phyloP scores from a whole-genome alignment of 2,888 invertebrate species.

The Amaurobius ferox region DNA sequence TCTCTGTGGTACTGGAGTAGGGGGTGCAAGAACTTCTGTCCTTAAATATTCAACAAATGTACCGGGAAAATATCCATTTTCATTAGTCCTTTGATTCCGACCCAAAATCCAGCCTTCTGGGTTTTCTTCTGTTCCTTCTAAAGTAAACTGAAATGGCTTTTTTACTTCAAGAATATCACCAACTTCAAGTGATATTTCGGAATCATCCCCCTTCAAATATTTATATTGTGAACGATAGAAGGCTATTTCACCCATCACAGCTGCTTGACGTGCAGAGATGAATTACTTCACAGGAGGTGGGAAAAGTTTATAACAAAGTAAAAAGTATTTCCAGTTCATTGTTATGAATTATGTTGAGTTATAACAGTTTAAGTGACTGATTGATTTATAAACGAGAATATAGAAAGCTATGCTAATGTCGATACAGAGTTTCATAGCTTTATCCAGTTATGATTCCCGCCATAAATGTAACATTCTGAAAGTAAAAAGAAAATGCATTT shows the following conservation, averaged over 20 bases:
- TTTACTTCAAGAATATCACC: slow-evolving; percentile 79
- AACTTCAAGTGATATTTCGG: slow-evolving; percentile 76
- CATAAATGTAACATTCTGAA: no score
- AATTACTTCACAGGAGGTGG: not conserved
- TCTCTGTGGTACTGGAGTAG: slow-evolving; percentile 64
- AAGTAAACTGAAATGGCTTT: slow-evolving; percentile 74
- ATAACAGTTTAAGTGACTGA: not conserved
- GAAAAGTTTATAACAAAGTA: slow-evolving; percentile 44
- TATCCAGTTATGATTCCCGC: not conserved
- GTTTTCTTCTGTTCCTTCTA: slow-evolving; percentile 74
- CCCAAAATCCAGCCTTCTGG: slow-evolving; percentile 78
- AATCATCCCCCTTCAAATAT: slow-evolving; percentile 68
- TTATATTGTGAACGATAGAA: slow-evolving; percentile 73
- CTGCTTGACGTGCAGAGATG: not conserved
- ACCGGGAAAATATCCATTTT: slow-evolving; percentile 79
- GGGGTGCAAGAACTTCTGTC: slow-evolving; percentile 56
- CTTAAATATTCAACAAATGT: slow-evolving; percentile 74
- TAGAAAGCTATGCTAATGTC: slow-evolving; percentile 1
- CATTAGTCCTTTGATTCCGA: slow-evolving; percentile 78
- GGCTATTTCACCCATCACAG: slow-evolving; percentile 71
- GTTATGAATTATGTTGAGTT: not conserved
- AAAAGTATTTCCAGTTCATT: slow-evolving; percentile 17
- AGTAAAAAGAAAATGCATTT: no score
- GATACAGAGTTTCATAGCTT: not conserved
- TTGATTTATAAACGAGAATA: not conserved